phyloP scores from a whole-genome alignment of 2,113 vertebrate genomes.

The Phalacrocorax carbo region DNA sequence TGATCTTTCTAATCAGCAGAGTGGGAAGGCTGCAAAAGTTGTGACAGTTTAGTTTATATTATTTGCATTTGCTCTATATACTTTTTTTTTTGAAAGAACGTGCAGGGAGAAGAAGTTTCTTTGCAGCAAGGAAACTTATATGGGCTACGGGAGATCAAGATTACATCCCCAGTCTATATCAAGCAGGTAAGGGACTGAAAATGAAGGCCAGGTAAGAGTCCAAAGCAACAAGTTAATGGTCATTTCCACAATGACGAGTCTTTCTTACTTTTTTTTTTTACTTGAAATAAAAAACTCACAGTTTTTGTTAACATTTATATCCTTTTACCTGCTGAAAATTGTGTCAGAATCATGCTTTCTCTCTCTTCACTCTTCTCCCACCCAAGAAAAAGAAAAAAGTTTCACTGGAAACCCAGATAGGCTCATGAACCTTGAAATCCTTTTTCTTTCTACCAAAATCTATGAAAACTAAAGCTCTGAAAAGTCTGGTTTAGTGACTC shows the following conservation, averaged over 20 bases:
- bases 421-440: not conserved
- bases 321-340: not conserved
- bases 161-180: not conserved
- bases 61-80: not conserved
- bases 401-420: not conserved
- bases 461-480: not conserved
- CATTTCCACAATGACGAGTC: not conserved
- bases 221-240: not conserved
- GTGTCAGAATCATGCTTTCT: accelerated
- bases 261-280: not conserved
- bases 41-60: not conserved
- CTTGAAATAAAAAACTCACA: accelerated
- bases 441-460: not conserved
- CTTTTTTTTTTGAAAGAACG: not conserved
- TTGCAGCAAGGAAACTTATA: not conserved
- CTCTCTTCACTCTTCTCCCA: not conserved
- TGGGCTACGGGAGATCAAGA: not conserved
- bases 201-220: not conserved
- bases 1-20: not conserved
- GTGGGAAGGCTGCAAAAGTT: not conserved
- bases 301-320: not conserved
- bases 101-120: not conserved
- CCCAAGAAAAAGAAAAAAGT: not conserved
- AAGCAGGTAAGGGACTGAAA: not conserved
- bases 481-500: not conserved